Conservation (phyloP, 2,113 vertebrate species). For the Ceuthmochares aereus region DNA sequence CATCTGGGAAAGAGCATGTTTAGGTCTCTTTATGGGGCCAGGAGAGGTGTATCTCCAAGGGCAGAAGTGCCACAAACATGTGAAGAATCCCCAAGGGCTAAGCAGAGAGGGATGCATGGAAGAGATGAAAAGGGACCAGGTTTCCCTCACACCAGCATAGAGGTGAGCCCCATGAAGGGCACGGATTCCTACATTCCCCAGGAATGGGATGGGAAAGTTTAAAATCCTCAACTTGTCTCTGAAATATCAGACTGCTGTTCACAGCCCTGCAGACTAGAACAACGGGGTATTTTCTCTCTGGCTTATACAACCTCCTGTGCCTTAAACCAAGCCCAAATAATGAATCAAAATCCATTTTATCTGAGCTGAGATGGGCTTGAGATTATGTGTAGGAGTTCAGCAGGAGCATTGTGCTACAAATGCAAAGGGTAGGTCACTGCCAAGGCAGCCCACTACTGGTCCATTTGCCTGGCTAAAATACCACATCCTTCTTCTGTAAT, state of each 20-base stretch:
- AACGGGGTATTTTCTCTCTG: not conserved
- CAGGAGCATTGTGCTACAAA: not conserved
- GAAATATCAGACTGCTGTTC: not conserved
- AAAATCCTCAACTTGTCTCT: not conserved
- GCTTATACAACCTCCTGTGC: not conserved
- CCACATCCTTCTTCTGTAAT: not conserved
- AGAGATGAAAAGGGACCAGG: not conserved
- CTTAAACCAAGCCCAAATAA: not conserved
- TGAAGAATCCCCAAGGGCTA: not conserved
- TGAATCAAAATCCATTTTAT: not conserved
- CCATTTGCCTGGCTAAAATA: not conserved
- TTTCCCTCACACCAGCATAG: not conserved
- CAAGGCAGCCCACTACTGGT: not conserved
- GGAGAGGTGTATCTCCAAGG: not conserved
- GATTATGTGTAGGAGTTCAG: not conserved
- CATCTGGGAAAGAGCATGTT: not conserved
- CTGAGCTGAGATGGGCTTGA: not conserved
- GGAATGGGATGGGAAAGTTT: not conserved
- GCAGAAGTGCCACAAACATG: not conserved
- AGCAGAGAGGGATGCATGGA: not conserved
- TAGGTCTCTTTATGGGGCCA: not conserved
- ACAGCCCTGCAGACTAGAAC: not conserved
- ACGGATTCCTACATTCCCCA: not conserved
- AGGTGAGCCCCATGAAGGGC: not conserved
- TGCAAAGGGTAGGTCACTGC: not conserved